Evolutionary conservation across 2,113 vertebrate species (phyloP).

Genomic region (Bambusicola thoracicus): DNA sequence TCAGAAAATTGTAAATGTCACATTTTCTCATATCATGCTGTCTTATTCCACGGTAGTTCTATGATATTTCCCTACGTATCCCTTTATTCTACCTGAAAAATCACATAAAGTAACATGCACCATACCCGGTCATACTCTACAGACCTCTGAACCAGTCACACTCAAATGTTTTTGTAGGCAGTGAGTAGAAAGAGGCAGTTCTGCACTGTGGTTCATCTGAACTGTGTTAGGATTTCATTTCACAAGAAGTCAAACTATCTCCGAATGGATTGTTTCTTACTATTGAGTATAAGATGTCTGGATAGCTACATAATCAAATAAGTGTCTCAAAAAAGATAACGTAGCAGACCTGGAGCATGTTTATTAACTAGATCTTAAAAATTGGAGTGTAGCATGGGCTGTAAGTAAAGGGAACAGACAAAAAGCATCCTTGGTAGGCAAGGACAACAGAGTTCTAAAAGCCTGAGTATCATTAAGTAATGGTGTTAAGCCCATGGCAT

Average conservation of each 20-base stretch:
- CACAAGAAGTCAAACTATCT: background rate
- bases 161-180: background rate
- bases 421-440: background rate
- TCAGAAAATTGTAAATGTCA: background rate
- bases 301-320: background rate
- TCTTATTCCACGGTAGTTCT: background rate
- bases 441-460: background rate
- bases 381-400: background rate
- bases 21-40: background rate
- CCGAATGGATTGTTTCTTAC: background rate
- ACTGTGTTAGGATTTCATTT: background rate
- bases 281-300: background rate
- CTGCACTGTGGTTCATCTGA: background rate
- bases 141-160: background rate
- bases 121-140: background rate
- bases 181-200: background rate
- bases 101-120: background rate
- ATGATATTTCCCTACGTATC: background rate
- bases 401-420: background rate
- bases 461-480: background rate
- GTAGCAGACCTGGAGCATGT: background rate
- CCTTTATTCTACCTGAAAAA: background rate
- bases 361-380: background rate
- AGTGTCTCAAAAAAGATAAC: background rate
- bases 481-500: background rate